phyloP scores from a whole-genome alignment of 1,140 invertebrate species.

The Cherax destructor region DNA sequence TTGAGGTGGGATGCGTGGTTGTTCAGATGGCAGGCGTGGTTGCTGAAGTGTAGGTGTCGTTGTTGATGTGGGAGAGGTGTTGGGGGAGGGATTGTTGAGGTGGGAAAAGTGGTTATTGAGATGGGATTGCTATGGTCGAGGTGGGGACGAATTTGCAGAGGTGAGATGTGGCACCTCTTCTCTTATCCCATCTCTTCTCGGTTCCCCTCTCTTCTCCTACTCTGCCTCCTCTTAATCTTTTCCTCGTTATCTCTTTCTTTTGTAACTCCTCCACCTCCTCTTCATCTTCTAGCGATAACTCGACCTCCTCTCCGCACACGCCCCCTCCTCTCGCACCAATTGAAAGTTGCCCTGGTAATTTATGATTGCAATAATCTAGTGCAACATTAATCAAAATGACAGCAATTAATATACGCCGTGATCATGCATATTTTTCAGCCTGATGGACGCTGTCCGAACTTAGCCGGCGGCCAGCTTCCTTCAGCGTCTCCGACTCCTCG shows the following conservation, averaged over 20 bases:
- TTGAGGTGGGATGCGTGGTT: too few species aligned
- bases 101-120: too few species aligned
- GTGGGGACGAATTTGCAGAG: too few species aligned
- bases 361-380: slow-evolving; percentile 71
- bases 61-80: too few species aligned
- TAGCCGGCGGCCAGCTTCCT: slow-evolving; percentile 35
- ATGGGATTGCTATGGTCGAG: too few species aligned
- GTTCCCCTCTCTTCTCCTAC: neutral
- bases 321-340: slow-evolving; percentile 58
- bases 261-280: slow-evolving; percentile 31
- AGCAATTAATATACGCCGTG: slow-evolving; percentile 70
- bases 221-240: neutral
- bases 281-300: slow-evolving; percentile 27
- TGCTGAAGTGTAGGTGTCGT: too few species aligned
- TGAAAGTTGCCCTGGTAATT: slow-evolving; percentile 69
- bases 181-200: neutral
- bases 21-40: too few species aligned
- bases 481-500: slow-evolving; percentile 36
- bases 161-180: too few species aligned
- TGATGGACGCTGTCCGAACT: slow-evolving; percentile 54
- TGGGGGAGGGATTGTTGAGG: too few species aligned
- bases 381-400: slow-evolving; percentile 72
- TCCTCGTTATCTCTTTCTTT: neutral
- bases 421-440: slow-evolving; percentile 68
- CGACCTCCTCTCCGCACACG: slow-evolving; percentile 27